These are phyloP conservation scores for Schizotus pectinicornis DNA, from an alignment of 2,888 invertebrate species.

Conservation along the genomic window DNA sequence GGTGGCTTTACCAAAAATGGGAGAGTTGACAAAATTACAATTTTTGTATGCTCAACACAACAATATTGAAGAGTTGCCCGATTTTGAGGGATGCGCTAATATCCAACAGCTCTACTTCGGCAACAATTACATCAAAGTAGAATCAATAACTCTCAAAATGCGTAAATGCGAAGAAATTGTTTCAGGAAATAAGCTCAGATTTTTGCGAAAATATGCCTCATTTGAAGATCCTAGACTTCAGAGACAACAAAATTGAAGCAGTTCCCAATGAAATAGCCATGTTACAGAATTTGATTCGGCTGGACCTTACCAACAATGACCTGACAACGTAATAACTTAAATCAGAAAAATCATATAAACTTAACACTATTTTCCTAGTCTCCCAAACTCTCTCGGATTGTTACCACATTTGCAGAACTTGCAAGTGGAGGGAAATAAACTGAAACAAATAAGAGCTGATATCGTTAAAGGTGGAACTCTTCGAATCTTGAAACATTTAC, in stretches of 20 bases:
- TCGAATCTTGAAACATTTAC: slow-evolving; percentile 77
- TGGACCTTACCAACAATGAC: slow-evolving; percentile 84
- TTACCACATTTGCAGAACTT: slow-evolving; percentile 83
- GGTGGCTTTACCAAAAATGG: slow-evolving; percentile 68
- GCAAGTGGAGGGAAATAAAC: slow-evolving; percentile 84
- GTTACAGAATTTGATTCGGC: slow-evolving; percentile 76
- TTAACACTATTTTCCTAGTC: slow-evolving; percentile 54
- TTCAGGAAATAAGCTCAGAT: slow-evolving; percentile 72
- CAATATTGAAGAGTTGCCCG: slow-evolving; percentile 76
- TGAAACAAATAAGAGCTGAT: slow-evolving; percentile 82
- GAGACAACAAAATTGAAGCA: slow-evolving; percentile 79
- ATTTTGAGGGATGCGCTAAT: slow-evolving; percentile 75
- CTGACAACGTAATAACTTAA: slow-evolving; percentile 54
- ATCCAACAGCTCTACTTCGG: slow-evolving; percentile 83
- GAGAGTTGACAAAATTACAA: slow-evolving; percentile 77
- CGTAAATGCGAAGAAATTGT: slow-evolving; percentile 22
- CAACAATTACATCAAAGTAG: slow-evolving; percentile 79
- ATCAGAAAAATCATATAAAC: neutral
- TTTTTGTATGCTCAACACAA: slow-evolving; percentile 83
- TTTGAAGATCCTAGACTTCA: slow-evolving; percentile 76
- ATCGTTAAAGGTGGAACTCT: slow-evolving; percentile 85
- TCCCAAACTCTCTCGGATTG: slow-evolving; percentile 71
- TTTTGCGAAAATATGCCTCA: slow-evolving; percentile 76
- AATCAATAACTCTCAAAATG: neutral
- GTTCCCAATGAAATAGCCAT: slow-evolving; percentile 81